A percentile compares a stretch with the other conserved stretches of the same genome.
Evolutionary conservation across 2,797 vertebrate genomes (phyloP).

Genomic region (Hyperoplus immaculatus): DNA sequence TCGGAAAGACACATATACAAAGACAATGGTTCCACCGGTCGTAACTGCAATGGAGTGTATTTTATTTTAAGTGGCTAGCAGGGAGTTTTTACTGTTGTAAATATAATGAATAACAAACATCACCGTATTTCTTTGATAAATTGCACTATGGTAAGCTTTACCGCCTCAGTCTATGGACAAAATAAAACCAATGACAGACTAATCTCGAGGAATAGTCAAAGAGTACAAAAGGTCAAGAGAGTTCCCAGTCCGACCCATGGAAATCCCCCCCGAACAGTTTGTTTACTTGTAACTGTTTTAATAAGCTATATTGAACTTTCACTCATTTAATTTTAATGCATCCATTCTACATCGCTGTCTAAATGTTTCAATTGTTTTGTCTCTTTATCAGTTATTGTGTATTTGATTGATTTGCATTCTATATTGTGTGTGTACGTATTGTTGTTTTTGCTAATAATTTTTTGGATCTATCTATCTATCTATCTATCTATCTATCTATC

Average conservation of each 20-base stretch:
- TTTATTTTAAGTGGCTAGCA: accelerated
- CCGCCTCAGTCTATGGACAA: background rate
- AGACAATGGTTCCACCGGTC: slow-evolving; percentile 44
- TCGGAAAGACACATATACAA: slow-evolving; percentile 27
- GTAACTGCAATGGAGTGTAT: background rate
- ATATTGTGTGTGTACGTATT: too few species aligned
- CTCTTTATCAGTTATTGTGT: too few species aligned
- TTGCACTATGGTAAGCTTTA: background rate
- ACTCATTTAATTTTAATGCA: too few species aligned
- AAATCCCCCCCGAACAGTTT: background rate
- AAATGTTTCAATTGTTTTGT: too few species aligned
- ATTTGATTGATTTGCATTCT: too few species aligned
- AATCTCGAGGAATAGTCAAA: slow-evolving; percentile 38
- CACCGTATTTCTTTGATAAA: background rate
- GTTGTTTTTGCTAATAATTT: too few species aligned
- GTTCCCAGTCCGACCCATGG: background rate
- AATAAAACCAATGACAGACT: background rate
- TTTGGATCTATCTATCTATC: too few species aligned
- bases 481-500: too few species aligned
- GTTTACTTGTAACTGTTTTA: too few species aligned
- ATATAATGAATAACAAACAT: accelerated
- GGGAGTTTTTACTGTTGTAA: accelerated
- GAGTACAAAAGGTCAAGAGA: slow-evolving; percentile 39
- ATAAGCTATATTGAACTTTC: too few species aligned
- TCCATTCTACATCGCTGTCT: too few species aligned